phyloP scores from a whole-genome alignment of 2,797 vertebrate species.

The Ctenopoma kingsleyae region DNA sequence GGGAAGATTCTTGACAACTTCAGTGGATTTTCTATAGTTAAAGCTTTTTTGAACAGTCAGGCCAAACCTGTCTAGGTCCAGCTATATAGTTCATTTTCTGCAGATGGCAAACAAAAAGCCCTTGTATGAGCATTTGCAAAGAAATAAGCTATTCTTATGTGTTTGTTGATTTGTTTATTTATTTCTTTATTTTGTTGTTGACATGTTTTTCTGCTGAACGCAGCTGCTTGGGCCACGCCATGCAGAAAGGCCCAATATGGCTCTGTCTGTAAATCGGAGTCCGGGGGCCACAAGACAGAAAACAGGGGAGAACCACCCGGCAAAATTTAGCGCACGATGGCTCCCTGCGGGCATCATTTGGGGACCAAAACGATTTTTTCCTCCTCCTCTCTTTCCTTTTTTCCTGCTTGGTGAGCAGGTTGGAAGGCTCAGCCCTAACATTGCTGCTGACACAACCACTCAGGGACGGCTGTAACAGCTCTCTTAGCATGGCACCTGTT shows the following conservation, averaged over 20 bases:
- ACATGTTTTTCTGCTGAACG: conserved; percentile 82
- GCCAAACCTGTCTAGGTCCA: conserved; percentile 47
- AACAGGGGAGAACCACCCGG: conserved; percentile 75
- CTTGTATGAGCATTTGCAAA: conserved; percentile 77
- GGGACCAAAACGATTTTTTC: conserved; percentile 69
- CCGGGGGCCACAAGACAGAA: conserved; percentile 76
- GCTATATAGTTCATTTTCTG: conserved; percentile 70
- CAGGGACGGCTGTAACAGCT: conserved; percentile 86
- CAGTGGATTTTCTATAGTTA: conserved; percentile 1
- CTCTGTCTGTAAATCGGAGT: conserved; percentile 76
- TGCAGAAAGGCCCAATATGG: conserved; percentile 84
- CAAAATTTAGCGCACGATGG: conserved; percentile 80
- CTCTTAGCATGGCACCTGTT: conserved; percentile 89
- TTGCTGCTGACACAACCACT: conserved; percentile 88
- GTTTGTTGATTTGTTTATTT: conserved; percentile 84
- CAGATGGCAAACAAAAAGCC: conserved; percentile 81
- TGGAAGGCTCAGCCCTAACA: conserved; percentile 80
- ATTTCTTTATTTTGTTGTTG: conserved; percentile 75
- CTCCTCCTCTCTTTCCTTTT: conserved; percentile 67
- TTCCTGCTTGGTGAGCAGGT: conserved; percentile 87
- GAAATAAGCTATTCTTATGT: conserved; percentile 69
- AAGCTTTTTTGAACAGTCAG: conserved; percentile 30
- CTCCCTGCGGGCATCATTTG: conserved; percentile 82
- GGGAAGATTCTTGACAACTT: conserved; percentile 45
- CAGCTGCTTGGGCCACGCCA: conserved; percentile 76